phyloP scores from a whole-genome alignment of 2,113 vertebrate species.

The Menidia beryllina region DNA sequence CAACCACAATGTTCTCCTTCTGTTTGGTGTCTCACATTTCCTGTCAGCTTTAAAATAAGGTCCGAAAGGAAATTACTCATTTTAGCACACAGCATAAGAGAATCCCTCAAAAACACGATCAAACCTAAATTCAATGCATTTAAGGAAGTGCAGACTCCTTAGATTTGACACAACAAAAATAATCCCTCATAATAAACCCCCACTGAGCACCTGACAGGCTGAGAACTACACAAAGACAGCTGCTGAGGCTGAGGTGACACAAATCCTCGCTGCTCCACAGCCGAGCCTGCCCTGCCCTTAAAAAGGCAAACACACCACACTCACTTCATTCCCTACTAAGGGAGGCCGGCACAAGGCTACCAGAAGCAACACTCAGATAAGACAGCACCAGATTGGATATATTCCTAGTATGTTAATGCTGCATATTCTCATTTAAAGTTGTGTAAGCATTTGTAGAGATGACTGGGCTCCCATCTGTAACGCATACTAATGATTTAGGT shows the following conservation, averaged over 20 bases:
- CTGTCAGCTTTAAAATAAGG: no score
- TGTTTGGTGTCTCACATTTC: no score
- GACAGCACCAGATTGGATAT: background rate
- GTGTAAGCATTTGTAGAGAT: background rate
- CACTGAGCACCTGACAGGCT: no score
- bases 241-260: conserved; percentile 24
- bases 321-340: conserved; percentile 33
- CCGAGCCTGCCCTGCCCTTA: conserved; percentile 65
- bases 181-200: no score
- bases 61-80: no score
- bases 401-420: background rate
- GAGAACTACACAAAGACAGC: conserved; percentile 36
- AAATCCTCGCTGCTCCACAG: conserved; percentile 31
- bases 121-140: no score
- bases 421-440: background rate
- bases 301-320: conserved; percentile 66
- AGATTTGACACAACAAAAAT: no score
- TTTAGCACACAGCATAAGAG: no score
- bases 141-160: no score
- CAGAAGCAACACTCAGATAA: conserved; percentile 11
- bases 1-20: no score
- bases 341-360: conserved; percentile 3
- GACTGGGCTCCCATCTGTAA: background rate
- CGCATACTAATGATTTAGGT: background rate
- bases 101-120: no score